Evolutionary conservation across 92 coral and sea anemone species (phyloP), one percentile per base, ranked within the genome.

Genomic region (Desmophyllum pertusum): DNA sequence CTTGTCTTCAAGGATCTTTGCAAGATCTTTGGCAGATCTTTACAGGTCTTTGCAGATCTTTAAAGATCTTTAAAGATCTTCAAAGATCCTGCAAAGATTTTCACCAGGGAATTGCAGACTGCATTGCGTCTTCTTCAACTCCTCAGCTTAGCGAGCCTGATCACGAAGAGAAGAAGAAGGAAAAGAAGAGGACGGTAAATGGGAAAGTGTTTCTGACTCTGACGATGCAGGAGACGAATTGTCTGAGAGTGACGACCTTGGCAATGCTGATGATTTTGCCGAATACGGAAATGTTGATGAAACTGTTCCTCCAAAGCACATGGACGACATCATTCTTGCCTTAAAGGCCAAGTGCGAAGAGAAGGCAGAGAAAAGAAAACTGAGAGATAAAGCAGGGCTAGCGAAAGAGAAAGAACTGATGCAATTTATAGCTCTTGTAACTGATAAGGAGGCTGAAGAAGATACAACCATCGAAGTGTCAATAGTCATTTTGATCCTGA

Each of bases 231-330:
- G 73, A 21, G 83, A 79, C 73, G 73, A 66, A 46, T 35, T 64
- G 74, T 64, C 73, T 15, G 83, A 46, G 57, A 79, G 71, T 64
- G 83, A 65, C 45, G 73, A 79, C 57, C 3, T 25, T 15, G 74
- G 30, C 30, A 65, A 64, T 43, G 83, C 70, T 36, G 81, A 66
- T 35, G 75, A 79, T 79, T 79, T 79, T 46, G 83, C 73, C 6
- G 83, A 79, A 65, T 38, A 64, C 19, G 83, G 27, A 18, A 46
- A 38, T n/a, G 74, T 65, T 21, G 83, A 79, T 79, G 83, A 79
- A 31, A 79, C 74, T 64, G 83, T 79, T 31, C 83, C 83, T 7
- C 83, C 73, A 64, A 79, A 63, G 36, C 6, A 64, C 35, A 64
- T 64, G 83, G 74, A 79, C 45, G 43, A 71, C 43, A 64, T 79